A percentile compares a stretch with the other conserved stretches of the same genome.
phyloP scores from a whole-genome alignment of 2,797 vertebrate genomes.

The Phrynocephalus vlangalii region DNA sequence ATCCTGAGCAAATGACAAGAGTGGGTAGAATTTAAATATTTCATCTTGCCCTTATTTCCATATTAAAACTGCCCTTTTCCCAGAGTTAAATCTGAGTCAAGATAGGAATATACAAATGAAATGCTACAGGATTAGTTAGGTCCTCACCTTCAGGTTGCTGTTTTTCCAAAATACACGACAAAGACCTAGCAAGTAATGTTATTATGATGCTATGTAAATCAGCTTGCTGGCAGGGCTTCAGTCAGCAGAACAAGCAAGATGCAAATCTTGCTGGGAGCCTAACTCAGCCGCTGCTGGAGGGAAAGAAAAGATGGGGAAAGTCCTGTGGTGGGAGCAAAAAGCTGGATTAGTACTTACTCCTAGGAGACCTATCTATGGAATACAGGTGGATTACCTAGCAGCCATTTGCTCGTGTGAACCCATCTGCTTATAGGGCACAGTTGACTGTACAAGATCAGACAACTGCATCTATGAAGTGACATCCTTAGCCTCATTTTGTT shows the following conservation, averaged over 20 bases:
- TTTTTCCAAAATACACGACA: neutral
- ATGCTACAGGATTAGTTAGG: neutral
- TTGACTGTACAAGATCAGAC: neutral
- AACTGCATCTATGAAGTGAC: neutral
- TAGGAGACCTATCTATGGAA: neutral
- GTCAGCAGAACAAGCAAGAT: neutral
- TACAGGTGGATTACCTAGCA: neutral
- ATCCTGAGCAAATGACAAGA: too few species aligned
- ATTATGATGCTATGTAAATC: neutral
- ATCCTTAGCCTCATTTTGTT: neutral
- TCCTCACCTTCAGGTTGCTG: neutral
- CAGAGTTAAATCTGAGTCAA: too few species aligned
- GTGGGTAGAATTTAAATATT: too few species aligned
- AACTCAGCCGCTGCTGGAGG: too few species aligned
- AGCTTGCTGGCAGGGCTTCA: neutral
- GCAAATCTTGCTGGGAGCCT: neutral
- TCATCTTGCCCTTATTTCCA: too few species aligned
- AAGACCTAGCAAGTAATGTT: neutral
- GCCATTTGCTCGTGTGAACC: neutral
- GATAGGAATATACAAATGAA: neutral
- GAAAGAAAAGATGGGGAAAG: too few species aligned
- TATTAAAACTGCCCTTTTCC: neutral
- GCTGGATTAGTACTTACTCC: neutral
- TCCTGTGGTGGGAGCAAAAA: too few species aligned
- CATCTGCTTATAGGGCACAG: neutral